These are phyloP conservation scores for Parotia lawesii DNA, from an alignment of 2,113 vertebrate genomes.

Conservation along the genomic window DNA sequence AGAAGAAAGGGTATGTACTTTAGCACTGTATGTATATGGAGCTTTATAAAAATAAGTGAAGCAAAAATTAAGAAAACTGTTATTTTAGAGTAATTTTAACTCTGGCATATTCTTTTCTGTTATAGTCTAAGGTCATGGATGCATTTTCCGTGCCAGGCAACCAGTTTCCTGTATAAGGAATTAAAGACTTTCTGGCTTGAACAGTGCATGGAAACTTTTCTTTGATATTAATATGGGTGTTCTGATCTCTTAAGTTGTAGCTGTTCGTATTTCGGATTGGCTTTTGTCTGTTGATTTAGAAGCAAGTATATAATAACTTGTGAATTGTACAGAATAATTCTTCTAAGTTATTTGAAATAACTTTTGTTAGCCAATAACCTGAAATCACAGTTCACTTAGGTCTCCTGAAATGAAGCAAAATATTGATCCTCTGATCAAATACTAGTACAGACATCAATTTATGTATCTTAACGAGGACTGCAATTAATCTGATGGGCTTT, in stretches of 20 bases:
- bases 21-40: conserved; percentile 72
- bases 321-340: background rate
- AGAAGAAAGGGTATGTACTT: conserved; percentile 98
- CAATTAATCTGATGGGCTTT: background rate
- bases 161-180: background rate
- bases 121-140: conserved; percentile 4
- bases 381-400: background rate
- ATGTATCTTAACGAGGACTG: background rate
- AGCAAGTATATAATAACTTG: background rate
- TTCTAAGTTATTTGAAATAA: background rate
- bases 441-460: background rate
- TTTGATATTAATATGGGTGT: background rate
- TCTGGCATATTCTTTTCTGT: conserved; percentile 5
- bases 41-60: conserved; percentile 57
- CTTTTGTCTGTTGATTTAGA: background rate
- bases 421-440: background rate
- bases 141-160: background rate
- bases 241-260: background rate
- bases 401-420: background rate
- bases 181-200: background rate
- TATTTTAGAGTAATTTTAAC: background rate
- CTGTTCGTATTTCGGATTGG: background rate
- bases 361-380: background rate
- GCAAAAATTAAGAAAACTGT: conserved; percentile 19
- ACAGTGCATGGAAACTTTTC: background rate